Evolutionary conservation across 1,140 invertebrate genomes (phyloP), one percentile per base, ranked within the genome.

Genomic region (Lutraria rhynchaena): DNA sequence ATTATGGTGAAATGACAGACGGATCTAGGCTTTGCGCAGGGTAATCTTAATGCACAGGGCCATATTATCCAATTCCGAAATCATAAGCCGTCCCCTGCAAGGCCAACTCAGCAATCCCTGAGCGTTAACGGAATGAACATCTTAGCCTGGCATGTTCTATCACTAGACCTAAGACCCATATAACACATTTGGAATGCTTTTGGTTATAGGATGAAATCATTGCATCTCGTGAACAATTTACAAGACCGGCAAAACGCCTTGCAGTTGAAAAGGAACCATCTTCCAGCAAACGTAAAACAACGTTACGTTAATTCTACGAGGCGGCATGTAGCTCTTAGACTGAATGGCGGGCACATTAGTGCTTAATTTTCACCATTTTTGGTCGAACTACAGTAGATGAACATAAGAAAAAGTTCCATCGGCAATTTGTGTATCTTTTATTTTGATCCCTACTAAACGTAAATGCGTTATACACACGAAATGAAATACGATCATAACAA

Each of bases 221-320:
- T 41, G 37, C 37, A 41, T 41, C 5, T 41, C 37, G 37, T 41
- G 5, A 41, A 41, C 37, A 41, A 41, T 15, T 41, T 5, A 41
- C 5, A 41, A 7, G 37, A 41, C 37, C 37, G 5, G 5, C 5
- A 15, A 41, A 41, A 41, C 15, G 33, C 27, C 33, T 31, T 60
- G 27, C 27, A 7, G 37, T 33, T 53, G 51, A 19, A 60, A 29
- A 9, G 3, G 24, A 33, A 27, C 27, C 37, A 1, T 69, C 37
- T 69, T 69, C 65, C 33, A 44, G 24, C 33, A n/a, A 27, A 53
- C 19, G 51, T 53, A 5, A 53, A n/a, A 53, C 51, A 53, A n/a
- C 51, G 31, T 33, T 35, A 33, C 49, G 46, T 44, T 24, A 41
- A 41, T 15, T 41, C 37, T 7, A 41, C 15, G 37, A 41, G 37